Evolutionary conservation across 37 sponge, comb jelly and placozoan species (phyloP), one percentile per base, ranked within the genome.

Genomic region (Geodia barretti): DNA sequence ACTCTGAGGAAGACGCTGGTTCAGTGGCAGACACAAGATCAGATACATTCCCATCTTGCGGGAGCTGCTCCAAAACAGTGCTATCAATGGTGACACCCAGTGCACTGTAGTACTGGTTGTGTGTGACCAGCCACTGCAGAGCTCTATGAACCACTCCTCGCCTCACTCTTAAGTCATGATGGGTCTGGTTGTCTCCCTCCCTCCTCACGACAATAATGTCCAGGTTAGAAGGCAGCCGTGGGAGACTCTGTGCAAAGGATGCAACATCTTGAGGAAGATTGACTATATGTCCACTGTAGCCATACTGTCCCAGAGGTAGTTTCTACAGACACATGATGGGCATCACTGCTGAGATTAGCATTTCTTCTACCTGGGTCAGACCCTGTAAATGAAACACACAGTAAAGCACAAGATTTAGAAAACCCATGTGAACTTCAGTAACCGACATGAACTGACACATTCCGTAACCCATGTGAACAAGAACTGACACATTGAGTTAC

Each of bases 301-400:
- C 72, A 77, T 78, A 78, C 65, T 79, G 80, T 28, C 73, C 78
- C 41, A 37, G 67, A 30, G 78, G 73, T 33, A 78, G 62, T 0
- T 61, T 5, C 73, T 83, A 78, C 8, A 81, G 36, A 4, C 67
- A 62, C 88, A 88, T 82, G 31, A 88, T 75, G 11, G 83, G 88
- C 72, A 82, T 42, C 1, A 88, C 29, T 58, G 66, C 60, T 2
- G 88, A 81, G 1, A 86, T 79, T 0, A 86, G 64, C 86, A 86
- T 79, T 19, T 78, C 73, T 28, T 79, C 86, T 2, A 79, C 42
- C 1, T 65, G 41, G 23, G 72, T 25, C 29, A n/a, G n/a, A n/a
- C n/a, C n/a, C n/a, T n/a, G n/a, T n/a, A n/a, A n/a, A n/a, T n/a
- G n/a, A n/a, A n/a, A n/a, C n/a, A n/a, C n/a, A n/a, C n/a, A n/a